A percentile compares a stretch with the other conserved stretches of the same genome.
Evolutionary conservation across 1,140 invertebrate genomes (phyloP).

Genomic region (Drosophila nigrodunni): DNA sequence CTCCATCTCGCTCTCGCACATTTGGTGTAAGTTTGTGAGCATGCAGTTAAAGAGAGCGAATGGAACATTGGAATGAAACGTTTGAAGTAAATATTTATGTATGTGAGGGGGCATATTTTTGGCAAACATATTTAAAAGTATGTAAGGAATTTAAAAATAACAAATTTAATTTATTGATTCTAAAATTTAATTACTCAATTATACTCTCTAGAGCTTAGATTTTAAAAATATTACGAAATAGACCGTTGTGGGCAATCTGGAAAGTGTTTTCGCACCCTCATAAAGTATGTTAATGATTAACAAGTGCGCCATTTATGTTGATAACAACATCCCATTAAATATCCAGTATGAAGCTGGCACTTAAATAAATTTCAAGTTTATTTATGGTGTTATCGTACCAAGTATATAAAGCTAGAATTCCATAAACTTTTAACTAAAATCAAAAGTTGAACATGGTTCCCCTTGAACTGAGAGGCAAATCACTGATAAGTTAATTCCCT

Average conservation of each 20-base stretch:
- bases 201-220: no score
- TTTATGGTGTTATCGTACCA: not conserved
- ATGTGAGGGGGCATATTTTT: no score
- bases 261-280: not conserved
- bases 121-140: no score
- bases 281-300: not conserved
- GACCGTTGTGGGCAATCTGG: no score
- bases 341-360: not conserved
- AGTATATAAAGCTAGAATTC: not conserved
- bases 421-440: not conserved
- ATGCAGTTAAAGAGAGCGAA: constrained; percentile 1
- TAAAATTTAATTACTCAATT: no score
- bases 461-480: not conserved
- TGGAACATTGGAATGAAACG: constrained; percentile 23
- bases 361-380: constrained; percentile 13
- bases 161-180: no score
- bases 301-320: not conserved
- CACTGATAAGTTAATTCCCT: not conserved
- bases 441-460: not conserved
- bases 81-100: not conserved
- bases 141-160: no score
- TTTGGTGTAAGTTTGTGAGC: constrained; percentile 1
- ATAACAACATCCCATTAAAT: not conserved
- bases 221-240: not conserved
- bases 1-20: constrained; percentile 16